phyloP scores from a whole-genome alignment of 2,888 invertebrate genomes.

The Oligia strigilis region DNA sequence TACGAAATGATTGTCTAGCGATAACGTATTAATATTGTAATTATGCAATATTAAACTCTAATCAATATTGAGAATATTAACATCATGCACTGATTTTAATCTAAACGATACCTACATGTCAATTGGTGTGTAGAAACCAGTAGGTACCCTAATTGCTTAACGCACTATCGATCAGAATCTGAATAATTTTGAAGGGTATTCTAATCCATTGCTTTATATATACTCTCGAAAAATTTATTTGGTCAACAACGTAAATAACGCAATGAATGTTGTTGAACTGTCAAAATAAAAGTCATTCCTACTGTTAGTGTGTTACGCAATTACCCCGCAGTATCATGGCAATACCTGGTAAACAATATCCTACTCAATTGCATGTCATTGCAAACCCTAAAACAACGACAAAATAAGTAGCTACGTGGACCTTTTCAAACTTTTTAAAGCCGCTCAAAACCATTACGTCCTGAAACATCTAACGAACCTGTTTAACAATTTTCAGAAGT shows the following conservation, averaged over 20 bases:
- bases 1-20: constrained; percentile 13
- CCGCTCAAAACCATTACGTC: constrained; percentile 40
- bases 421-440: constrained; percentile 49
- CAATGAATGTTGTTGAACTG: not conserved
- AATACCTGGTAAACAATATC: not conserved
- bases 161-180: too few relatives aligned
- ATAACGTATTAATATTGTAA: constrained; percentile 4
- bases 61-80: constrained; percentile 21
- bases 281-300: not conserved
- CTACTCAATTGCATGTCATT: constrained; percentile 13
- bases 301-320: not conserved
- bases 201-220: too few relatives aligned
- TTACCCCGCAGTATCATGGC: too few relatives aligned
- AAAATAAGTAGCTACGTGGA: constrained; percentile 16
- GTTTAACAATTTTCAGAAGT: constrained; percentile 58
- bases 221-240: not conserved
- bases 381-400: constrained; percentile 7
- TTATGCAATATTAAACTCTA: constrained; percentile 6
- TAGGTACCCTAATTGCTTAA: too few relatives aligned
- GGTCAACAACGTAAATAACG: not conserved
- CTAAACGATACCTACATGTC: not conserved
- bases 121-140: not conserved
- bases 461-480: constrained; percentile 48
- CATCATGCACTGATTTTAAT: not conserved
- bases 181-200: too few relatives aligned